A percentile compares a stretch with the other conserved stretches of the same genome.
Evolutionary conservation across 2,888 invertebrate species (phyloP).

Genomic region (Suillia variegata): DNA sequence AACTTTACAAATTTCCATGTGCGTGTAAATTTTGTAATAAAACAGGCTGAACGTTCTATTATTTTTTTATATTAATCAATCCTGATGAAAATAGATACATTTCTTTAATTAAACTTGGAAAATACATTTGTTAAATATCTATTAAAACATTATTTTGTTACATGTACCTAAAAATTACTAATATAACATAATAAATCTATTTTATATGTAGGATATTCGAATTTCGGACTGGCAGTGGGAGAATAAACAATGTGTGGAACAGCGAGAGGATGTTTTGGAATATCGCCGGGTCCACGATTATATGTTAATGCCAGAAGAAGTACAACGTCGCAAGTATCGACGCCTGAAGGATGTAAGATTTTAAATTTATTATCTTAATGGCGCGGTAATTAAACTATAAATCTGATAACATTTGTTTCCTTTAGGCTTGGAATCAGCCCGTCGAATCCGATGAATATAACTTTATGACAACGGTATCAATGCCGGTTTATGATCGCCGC

Average conservation of each 20-base stretch:
- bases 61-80: too few species aligned
- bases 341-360: conserved; percentile 48
- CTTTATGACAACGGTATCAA: conserved; percentile 90
- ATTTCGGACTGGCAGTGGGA: conserved; percentile 92
- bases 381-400: too few species aligned
- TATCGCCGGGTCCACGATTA: conserved; percentile 63
- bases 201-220: conserved; percentile 73
- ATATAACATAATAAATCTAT: too few species aligned
- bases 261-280: conserved; percentile 75
- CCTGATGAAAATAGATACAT: too few species aligned
- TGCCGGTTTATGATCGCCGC: conserved; percentile 89
- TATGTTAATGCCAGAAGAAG: conserved; percentile 70
- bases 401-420: too few species aligned
- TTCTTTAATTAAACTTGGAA: too few species aligned
- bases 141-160: conserved; percentile 11
- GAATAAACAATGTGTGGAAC: conserved; percentile 78
- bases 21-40: too few species aligned
- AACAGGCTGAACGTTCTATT: too few species aligned
- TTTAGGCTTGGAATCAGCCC: conserved; percentile 58
- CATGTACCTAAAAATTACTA: neutral
- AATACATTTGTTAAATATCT: neutral
- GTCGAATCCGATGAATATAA: conserved; percentile 69
- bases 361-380: neutral
- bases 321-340: conserved; percentile 62
- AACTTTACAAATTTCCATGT: too few species aligned